Percentiles rank a stretch among this genome's conserved stretches.
Conservation (phyloP, 2,888 invertebrate species). For the Lepidocyrtoides sp. region DNA sequence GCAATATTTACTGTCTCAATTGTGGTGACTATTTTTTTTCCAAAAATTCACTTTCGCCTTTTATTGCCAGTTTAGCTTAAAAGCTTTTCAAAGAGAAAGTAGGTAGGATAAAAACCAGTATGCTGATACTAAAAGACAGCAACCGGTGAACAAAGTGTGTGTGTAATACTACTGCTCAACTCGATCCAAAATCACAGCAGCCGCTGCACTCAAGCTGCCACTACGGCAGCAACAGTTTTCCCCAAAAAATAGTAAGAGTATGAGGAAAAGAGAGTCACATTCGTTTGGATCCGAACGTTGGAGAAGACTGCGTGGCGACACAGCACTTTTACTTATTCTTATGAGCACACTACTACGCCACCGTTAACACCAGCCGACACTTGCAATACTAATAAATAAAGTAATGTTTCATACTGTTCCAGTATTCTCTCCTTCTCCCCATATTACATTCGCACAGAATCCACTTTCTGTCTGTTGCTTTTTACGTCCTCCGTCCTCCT, state of each 20-base stretch:
- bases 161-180: neutral
- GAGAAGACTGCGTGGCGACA: conserved; percentile 82
- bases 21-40: neutral
- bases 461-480: conserved; percentile 55
- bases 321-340: conserved; percentile 21
- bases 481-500: conserved; percentile 16
- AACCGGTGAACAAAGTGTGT: conserved; percentile 7
- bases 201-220: neutral
- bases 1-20: neutral
- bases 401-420: conserved; percentile 8
- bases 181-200: neutral
- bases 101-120: neutral
- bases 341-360: conserved; percentile 41
- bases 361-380: conserved; percentile 21
- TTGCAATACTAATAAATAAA: conserved; percentile 43
- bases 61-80: neutral
- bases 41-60: neutral
- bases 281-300: conserved; percentile 24
- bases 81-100: neutral
- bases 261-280: conserved; percentile 30
- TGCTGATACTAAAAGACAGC: neutral
- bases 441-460: conserved; percentile 17
- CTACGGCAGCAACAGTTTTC: conserved; percentile 79
- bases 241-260: neutral
- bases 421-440: conserved; percentile 56